Conservation (phyloP, 2,888 invertebrate genomes). For the Abrostola tripartita region DNA sequence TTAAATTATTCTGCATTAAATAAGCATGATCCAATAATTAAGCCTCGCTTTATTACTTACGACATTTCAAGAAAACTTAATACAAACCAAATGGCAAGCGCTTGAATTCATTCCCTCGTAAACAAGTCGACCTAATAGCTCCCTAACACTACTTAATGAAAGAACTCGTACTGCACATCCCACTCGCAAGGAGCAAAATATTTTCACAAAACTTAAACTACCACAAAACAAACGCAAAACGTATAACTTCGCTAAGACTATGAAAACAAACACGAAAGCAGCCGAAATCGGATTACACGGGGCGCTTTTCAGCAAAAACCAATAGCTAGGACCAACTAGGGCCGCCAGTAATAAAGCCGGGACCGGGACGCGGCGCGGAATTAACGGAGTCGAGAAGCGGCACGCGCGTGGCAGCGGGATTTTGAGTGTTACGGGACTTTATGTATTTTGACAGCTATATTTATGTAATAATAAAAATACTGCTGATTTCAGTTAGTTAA, state of each 20-base stretch:
- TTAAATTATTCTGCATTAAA: no score
- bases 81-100: background rate
- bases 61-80: background rate
- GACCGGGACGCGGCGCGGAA: constrained; percentile 46
- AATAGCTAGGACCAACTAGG: constrained; percentile 57
- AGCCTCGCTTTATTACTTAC: no score
- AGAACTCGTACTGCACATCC: constrained; percentile 3
- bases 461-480: no score
- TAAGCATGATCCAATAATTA: no score
- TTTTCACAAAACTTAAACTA: constrained; percentile 53
- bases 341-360: constrained; percentile 42
- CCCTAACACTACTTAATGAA: constrained; percentile 2
- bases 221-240: constrained; percentile 56
- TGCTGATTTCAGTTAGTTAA: no score
- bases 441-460: constrained; percentile 14
- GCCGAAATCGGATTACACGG: constrained; percentile 68
- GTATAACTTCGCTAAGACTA: constrained; percentile 63
- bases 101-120: background rate
- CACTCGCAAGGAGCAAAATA: constrained; percentile 37
- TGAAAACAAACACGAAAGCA: constrained; percentile 65
- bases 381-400: constrained; percentile 43
- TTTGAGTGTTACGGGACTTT: constrained; percentile 25
- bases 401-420: constrained; percentile 14
- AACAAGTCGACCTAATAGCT: constrained; percentile 2
- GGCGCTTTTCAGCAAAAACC: constrained; percentile 61